Percentiles rank a stretch among this genome's conserved stretches.
These are phyloP conservation scores for Spizella passerina DNA, from an alignment of 2,797 vertebrate genomes.

Conservation along the genomic window DNA sequence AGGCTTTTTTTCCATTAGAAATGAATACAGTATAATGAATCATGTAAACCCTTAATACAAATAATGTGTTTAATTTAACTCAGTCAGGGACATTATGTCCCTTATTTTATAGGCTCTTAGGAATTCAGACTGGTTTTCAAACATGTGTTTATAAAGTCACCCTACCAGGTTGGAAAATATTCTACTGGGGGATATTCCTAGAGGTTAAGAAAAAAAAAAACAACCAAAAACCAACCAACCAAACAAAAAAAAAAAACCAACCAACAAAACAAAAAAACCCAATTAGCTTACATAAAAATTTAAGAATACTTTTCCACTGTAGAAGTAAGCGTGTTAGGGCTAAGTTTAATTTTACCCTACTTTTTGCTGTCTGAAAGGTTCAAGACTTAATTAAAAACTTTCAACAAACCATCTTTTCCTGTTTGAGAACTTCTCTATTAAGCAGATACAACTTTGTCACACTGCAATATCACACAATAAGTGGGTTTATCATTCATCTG, in stretches of 20 bases:
- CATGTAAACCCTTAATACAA: conserved; percentile 13
- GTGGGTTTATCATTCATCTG: background rate
- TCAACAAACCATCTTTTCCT: background rate
- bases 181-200: background rate
- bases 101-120: background rate
- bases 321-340: background rate
- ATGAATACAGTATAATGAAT: background rate
- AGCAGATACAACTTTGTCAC: background rate
- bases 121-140: conserved; percentile 20
- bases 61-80: conserved; percentile 21
- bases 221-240: too few relatives aligned
- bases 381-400: background rate
- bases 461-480: background rate
- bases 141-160: background rate
- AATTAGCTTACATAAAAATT: background rate
- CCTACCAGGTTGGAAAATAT: background rate
- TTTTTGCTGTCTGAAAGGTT: background rate
- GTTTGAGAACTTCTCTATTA: background rate
- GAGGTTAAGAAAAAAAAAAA: background rate
- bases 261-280: background rate
- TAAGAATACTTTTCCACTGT: background rate
- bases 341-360: background rate
- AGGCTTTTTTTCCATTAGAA: conserved; percentile 23
- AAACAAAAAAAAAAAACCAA: too few relatives aligned
- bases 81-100: background rate